These are phyloP conservation scores for Nibea albiflora DNA, from an alignment of 2,113 vertebrate genomes.

Conservation along the genomic window DNA sequence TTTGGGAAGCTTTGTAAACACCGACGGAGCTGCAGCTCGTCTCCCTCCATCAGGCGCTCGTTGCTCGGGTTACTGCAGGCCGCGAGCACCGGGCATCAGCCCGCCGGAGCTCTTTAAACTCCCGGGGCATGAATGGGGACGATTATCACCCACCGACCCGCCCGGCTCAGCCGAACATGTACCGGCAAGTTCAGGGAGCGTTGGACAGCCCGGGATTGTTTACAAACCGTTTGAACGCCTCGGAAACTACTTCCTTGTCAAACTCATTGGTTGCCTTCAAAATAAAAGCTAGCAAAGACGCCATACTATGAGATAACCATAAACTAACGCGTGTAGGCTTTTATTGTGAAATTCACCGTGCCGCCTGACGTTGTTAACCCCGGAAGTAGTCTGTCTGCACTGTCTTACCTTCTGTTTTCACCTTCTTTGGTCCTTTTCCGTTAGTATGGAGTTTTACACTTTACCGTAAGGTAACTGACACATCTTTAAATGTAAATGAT, in stretches of 20 bases:
- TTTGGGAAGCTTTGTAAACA: not conserved
- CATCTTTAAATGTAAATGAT: not conserved
- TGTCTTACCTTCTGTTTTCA: not conserved
- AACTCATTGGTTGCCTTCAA: not conserved
- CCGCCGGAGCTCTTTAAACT: not conserved
- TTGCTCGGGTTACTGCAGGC: not conserved
- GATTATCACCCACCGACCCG: fast-evolving
- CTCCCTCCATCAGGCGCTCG: constrained; percentile 43
- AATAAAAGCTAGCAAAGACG: constrained; percentile 40
- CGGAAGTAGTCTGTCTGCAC: not conserved
- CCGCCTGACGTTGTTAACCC: not conserved
- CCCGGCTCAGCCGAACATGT: constrained; percentile 49
- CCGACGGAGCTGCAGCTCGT: not conserved
- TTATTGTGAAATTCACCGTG: constrained; percentile 57
- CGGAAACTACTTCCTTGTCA: constrained; percentile 38
- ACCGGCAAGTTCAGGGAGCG: constrained; percentile 21
- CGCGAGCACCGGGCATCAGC: not conserved
- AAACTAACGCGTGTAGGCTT: fast-evolving
- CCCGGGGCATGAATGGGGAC: not conserved
- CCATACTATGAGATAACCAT: fast-evolving
- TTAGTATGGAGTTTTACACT: not conserved
- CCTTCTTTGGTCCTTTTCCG: not conserved
- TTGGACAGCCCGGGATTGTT: not conserved
- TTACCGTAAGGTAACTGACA: constrained; percentile 25
- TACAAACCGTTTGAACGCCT: not conserved